Conservation (phyloP, 1,140 invertebrate genomes). For the Drosophila fuyamai region DNA sequence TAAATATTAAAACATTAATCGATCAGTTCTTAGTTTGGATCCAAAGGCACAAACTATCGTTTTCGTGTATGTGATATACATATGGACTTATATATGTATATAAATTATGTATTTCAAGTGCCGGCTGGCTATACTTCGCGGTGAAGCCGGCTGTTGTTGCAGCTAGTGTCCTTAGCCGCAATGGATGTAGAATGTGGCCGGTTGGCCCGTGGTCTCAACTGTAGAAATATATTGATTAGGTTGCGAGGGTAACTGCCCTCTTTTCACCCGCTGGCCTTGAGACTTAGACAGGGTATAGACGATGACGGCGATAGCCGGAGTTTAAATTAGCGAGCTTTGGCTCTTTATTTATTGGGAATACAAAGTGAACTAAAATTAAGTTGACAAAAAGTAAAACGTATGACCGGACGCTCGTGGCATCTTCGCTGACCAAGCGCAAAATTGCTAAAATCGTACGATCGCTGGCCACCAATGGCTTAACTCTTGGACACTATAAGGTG, state of each 20-base stretch:
- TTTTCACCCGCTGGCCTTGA: neutral
- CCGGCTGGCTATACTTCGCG: neutral
- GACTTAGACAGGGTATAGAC: neutral
- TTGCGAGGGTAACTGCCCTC: neutral
- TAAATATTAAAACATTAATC: too few species aligned
- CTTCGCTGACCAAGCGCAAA: too few species aligned
- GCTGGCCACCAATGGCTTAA: too few species aligned
- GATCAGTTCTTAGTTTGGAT: too few species aligned
- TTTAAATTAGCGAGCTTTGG: neutral
- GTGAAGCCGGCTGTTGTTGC: neutral
- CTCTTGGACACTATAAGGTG: too few species aligned
- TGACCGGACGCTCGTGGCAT: too few species aligned
- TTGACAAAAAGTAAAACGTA: too few species aligned
- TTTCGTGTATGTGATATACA: too few species aligned
- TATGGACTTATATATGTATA: too few species aligned
- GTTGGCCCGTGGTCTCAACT: constrained; percentile 1
- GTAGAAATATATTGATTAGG: neutral
- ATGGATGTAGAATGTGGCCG: neutral
- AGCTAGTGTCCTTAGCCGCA: neutral
- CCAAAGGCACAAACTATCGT: too few species aligned
- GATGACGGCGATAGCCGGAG: neutral
- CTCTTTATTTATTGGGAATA: neutral
- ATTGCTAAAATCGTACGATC: too few species aligned
- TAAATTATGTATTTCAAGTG: neutral
- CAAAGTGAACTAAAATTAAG: neutral